A percentile compares a stretch with the other conserved stretches of the same genome.
These are phyloP conservation scores for Leptinotarsa defecta DNA, from an alignment of 1,140 invertebrate genomes.

Conservation along the genomic window DNA sequence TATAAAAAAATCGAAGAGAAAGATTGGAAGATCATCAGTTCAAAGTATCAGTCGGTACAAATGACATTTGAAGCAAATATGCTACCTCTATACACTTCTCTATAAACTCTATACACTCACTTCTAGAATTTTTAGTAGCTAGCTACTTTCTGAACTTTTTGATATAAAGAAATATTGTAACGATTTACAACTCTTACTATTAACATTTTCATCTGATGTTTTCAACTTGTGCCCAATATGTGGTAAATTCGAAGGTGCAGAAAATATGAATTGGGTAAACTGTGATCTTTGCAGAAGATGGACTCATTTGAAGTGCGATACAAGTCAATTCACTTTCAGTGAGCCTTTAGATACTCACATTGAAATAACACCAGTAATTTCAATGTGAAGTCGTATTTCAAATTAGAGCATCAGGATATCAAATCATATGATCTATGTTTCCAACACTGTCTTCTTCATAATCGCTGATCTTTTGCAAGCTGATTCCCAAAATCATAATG, in stretches of 20 bases:
- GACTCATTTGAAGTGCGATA: no score
- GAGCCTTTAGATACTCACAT: not conserved
- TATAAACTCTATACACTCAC: not conserved
- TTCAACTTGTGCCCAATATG: not conserved
- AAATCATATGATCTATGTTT: not conserved
- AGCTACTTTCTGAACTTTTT: not conserved
- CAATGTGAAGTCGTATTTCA: not conserved
- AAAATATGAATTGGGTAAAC: no score
- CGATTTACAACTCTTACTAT: not conserved
- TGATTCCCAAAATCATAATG: no score
- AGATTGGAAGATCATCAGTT: no score
- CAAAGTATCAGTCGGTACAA: not conserved
- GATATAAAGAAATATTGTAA: not conserved
- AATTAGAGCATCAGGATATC: not conserved
- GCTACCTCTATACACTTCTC: not conserved
- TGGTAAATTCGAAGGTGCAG: not conserved
- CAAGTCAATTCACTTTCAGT: no score
- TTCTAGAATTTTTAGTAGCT: not conserved
- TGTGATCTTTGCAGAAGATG: no score
- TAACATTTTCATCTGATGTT: not conserved
- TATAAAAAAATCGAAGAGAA: not conserved
- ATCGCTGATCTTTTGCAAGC: no score
- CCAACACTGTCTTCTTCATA: not conserved
- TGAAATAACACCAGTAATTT: not conserved
- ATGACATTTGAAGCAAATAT: not conserved